Evolutionary conservation across 2,113 vertebrate species (phyloP), one percentile per base, ranked within the genome.

Genomic region (Regulus satrapa): DNA sequence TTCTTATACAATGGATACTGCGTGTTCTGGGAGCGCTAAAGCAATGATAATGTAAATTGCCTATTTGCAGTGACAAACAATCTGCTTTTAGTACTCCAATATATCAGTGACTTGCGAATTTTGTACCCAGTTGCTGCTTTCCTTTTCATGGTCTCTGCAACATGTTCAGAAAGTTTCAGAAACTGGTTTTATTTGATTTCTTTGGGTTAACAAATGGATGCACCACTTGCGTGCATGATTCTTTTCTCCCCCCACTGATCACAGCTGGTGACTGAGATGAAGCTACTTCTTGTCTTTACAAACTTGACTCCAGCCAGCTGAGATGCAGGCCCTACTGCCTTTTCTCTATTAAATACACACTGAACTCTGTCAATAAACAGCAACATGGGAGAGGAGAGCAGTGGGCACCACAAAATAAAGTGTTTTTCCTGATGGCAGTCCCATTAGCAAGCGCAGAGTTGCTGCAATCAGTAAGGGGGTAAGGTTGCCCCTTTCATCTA

Each of bases 11-110:
- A 84, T 89, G 85, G 82, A 88, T 95, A 96, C 34, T 59, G 13
- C 78, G 88, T 10, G 14, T 83, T 85, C 81, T 91, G 31, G 80
- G 92, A 94, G 66, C 96, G 96, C 97, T 96, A 93, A 95, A 97
- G 88, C 92, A 94, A 92, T 93, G 59, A 86, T 97, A 97, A 95
- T 94, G 82, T 92, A 81, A 95, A 96, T 94, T 76, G 86, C 88
- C 95, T 92, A 94, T 95, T 97, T 92, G 88, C 88, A 92, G 69
- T 54, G 91, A 95, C 78, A 98, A 98, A 96, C 90, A 97, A 41
- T 62, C n/a, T n/a, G 63, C 45, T 92, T 92, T 96, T 88, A 77
- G 81, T 77, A 32, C 91, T 92, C 88, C 73, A 31, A 17, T 51
- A 29, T 88, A 89, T 92, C 79, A 61, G 17, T n/a, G 81, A 58